phyloP scores from a whole-genome alignment of 2,888 invertebrate genomes.

The Merodon equestris region DNA sequence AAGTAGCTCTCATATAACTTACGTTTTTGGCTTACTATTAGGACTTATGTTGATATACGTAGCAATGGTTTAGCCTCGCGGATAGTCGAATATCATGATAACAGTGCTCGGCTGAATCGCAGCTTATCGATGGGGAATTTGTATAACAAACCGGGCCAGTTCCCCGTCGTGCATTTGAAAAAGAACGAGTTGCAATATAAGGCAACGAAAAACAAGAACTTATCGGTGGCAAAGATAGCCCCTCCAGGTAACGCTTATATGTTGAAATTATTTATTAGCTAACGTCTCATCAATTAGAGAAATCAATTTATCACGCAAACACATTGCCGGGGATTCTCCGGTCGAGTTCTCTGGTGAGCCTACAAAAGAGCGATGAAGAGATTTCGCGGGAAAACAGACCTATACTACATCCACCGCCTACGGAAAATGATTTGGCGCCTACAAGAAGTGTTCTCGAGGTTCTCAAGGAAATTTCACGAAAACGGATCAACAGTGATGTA shows the following conservation, averaged over 20 bases:
- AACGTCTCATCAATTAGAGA: constrained; percentile 62
- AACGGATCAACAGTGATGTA: constrained; percentile 79
- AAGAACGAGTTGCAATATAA: constrained; percentile 78
- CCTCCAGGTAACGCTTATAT: constrained; percentile 73
- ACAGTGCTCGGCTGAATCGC: constrained; percentile 73
- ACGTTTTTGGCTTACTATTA: no score
- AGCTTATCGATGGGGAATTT: constrained; percentile 75
- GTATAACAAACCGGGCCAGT: constrained; percentile 79
- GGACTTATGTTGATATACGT: constrained; percentile 79
- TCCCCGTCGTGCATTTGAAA: constrained; percentile 80
- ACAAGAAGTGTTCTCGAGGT: constrained; percentile 81
- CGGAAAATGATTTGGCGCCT: constrained; percentile 77
- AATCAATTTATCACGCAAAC: constrained; percentile 74
- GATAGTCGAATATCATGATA: constrained; percentile 80
- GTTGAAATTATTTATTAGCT: no score
- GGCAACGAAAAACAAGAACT: constrained; percentile 70
- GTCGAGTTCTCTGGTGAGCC: constrained; percentile 74
- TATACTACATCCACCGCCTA: constrained; percentile 75
- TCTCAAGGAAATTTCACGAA: constrained; percentile 81
- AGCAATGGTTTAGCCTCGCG: constrained; percentile 80
- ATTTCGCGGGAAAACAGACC: constrained; percentile 76
- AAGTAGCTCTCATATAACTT: no score
- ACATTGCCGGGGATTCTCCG: constrained; percentile 75
- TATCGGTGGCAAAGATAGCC: constrained; percentile 76
- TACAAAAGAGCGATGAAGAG: constrained; percentile 74